Conservation (phyloP, 1,140 invertebrate genomes). For the Zaprionus vittiger region DNA sequence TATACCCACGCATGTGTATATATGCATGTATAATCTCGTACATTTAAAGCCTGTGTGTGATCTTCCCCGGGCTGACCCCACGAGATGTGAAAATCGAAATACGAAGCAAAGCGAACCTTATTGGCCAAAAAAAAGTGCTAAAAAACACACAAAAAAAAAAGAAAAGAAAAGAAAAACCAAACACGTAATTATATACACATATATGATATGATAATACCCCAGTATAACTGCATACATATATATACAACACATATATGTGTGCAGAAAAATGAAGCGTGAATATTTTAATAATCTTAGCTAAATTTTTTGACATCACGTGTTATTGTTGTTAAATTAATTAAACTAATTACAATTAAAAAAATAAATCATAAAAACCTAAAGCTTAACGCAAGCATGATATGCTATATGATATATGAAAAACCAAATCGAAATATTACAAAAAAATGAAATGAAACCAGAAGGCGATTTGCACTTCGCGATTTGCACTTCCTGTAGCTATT, state of each 20-base stretch:
- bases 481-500: constrained; percentile 25
- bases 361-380: constrained; percentile 27
- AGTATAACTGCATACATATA: constrained; percentile 1
- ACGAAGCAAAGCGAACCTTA: constrained; percentile 2
- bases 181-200: constrained; percentile 21
- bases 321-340: constrained; percentile 75
- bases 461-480: constrained; percentile 18
- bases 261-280: constrained; percentile 27
- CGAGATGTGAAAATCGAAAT: neutral
- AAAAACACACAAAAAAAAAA: constrained; percentile 10
- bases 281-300: constrained; percentile 73
- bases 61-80: too few species aligned
- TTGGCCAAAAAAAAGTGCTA: constrained; percentile 49
- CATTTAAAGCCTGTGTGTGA: neutral
- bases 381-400: constrained; percentile 23
- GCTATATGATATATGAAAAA: constrained; percentile 4
- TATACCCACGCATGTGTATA: constrained; percentile 4
- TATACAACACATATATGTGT: constrained; percentile 16
- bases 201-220: constrained; percentile 1
- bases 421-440: constrained; percentile 20
- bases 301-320: constrained; percentile 78
- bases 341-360: constrained; percentile 43
- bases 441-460: constrained; percentile 11
- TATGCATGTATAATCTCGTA: neutral
- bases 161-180: constrained; percentile 9